These are phyloP conservation scores for Microctenopoma lineatum DNA, from an alignment of 2,797 vertebrate species.

Conservation along the genomic window DNA sequence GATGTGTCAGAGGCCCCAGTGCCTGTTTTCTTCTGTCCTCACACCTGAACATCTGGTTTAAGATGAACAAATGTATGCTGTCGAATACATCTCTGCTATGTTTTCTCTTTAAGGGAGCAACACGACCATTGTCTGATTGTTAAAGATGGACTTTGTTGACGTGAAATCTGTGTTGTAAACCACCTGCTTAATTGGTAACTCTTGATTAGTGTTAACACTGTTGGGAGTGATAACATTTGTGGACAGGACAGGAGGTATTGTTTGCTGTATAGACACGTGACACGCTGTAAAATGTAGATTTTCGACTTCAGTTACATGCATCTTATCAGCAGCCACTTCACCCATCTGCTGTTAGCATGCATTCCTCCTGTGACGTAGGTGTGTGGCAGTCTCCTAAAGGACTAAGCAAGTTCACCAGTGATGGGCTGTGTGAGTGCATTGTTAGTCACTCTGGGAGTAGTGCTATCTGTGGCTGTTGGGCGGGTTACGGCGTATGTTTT, in stretches of 20 bases:
- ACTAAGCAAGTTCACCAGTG: slow-evolving; percentile 35
- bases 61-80: neutral
- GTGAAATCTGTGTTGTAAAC: slow-evolving; percentile 11
- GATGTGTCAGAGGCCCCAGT: neutral
- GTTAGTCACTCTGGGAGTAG: slow-evolving; percentile 26
- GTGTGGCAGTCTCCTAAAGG: slow-evolving; percentile 5
- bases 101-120: neutral
- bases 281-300: neutral
- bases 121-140: neutral
- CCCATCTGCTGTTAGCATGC: slow-evolving; percentile 41
- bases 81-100: neutral
- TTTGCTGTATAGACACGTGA: neutral
- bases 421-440: slow-evolving; percentile 5
- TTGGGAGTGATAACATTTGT: slow-evolving; percentile 42
- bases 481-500: slow-evolving; percentile 47
- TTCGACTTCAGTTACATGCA: neutral
- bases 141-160: neutral
- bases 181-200: slow-evolving; percentile 49
- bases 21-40: neutral
- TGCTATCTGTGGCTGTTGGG: slow-evolving; percentile 48
- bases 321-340: slow-evolving; percentile 56
- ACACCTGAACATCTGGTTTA: neutral
- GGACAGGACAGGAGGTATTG: neutral
- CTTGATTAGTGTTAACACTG: neutral
- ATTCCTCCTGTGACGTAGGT: slow-evolving; percentile 44